These are phyloP conservation scores for Campoletis raptor DNA, from an alignment of 2,888 invertebrate species.

Conservation along the genomic window DNA sequence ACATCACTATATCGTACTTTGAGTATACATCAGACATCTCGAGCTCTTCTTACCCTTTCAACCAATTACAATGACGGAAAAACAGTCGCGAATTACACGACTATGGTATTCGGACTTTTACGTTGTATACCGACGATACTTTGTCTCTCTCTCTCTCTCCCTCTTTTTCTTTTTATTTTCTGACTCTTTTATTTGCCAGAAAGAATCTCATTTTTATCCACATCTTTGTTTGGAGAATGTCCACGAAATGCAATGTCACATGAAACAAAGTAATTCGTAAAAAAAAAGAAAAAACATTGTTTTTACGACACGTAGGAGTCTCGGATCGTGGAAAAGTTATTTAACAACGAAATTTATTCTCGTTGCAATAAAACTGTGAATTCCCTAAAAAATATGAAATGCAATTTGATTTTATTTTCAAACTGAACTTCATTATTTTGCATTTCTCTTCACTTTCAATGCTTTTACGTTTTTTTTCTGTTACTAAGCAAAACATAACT, in stretches of 20 bases:
- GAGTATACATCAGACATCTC: constrained; percentile 44
- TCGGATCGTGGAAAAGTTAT: neutral
- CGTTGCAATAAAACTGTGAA: neutral
- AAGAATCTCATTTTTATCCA: constrained; percentile 23
- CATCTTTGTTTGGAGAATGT: constrained; percentile 41
- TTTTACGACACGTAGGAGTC: neutral
- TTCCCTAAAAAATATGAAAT: neutral
- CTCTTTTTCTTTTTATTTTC: neutral
- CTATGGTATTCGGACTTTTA: constrained; percentile 69
- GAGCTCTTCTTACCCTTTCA: constrained; percentile 45
- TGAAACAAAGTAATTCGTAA: constrained; percentile 9
- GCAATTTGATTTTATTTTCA: neutral
- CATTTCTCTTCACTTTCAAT: neutral
- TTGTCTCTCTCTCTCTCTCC: neutral
- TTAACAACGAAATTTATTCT: neutral
- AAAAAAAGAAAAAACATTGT: neutral
- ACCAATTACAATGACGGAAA: constrained; percentile 76
- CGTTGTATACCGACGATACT: constrained; percentile 30
- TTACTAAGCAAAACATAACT: constrained; percentile 57
- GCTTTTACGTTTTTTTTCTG: neutral
- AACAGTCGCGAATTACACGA: constrained; percentile 77
- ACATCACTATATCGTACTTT: constrained; percentile 33
- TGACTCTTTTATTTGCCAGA: neutral
- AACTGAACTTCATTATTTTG: neutral
- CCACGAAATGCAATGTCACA: constrained; percentile 42